phyloP scores from a whole-genome alignment of 2,113 vertebrate species.

The Leptocoma aspasia region DNA sequence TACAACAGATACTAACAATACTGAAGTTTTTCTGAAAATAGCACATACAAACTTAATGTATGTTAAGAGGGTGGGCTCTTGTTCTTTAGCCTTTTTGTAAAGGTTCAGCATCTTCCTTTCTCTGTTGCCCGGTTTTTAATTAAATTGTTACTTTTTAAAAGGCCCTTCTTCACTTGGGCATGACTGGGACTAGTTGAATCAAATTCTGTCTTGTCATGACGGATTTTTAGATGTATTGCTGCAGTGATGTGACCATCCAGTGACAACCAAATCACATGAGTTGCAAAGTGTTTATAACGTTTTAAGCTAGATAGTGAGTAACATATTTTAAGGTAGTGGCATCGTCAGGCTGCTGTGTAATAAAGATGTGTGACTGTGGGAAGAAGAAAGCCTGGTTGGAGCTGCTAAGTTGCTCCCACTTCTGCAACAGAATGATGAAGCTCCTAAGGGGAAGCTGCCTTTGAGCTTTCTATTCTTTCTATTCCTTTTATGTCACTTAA shows the following conservation, averaged over 20 bases:
- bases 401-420: not conserved
- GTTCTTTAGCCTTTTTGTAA: not conserved
- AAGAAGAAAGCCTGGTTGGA: not conserved
- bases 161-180: not conserved
- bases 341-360: not conserved
- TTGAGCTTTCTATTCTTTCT: not conserved
- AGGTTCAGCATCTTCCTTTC: not conserved
- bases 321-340: not conserved
- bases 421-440: not conserved
- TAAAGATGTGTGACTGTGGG: not conserved
- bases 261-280: not conserved
- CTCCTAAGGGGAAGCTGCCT: not conserved
- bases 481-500: not conserved
- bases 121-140: not conserved
- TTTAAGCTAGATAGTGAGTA: not conserved
- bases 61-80: not conserved
- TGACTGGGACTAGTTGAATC: not conserved
- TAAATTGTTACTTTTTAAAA: not conserved
- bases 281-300: not conserved
- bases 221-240: not conserved
- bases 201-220: not conserved
- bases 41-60: not conserved
- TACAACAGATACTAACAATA: not conserved
- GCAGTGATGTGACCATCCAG: not conserved
- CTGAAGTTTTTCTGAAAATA: not conserved